These are phyloP conservation scores for Noctua pronuba DNA, from an alignment of 2,888 invertebrate genomes.

Conservation along the genomic window DNA sequence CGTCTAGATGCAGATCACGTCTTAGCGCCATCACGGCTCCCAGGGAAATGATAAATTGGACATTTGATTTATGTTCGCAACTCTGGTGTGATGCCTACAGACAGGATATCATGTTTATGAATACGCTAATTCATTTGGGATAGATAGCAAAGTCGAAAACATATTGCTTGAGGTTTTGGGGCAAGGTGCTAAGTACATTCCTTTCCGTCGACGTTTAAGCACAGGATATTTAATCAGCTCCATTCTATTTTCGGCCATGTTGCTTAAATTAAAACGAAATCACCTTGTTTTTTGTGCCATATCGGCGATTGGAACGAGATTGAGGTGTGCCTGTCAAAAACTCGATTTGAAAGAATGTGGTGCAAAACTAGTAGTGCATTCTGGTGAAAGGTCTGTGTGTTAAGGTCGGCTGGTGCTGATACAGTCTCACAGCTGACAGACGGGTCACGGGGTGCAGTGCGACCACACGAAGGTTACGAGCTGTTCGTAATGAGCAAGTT, in stretches of 20 bases:
- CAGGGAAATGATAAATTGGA: constrained; percentile 38
- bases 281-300: constrained; percentile 40
- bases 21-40: constrained; percentile 5
- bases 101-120: not conserved
- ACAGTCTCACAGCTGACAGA: constrained; percentile 20
- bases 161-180: not conserved
- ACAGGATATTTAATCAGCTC: not conserved
- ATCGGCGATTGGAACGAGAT: constrained; percentile 36
- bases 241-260: constrained; percentile 1
- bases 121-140: constrained; percentile 1
- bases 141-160: not conserved
- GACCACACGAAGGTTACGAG: constrained; percentile 31
- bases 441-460: constrained; percentile 31
- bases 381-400: constrained; percentile 72
- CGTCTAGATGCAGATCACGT: constrained; percentile 46
- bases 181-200: not conserved
- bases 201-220: not conserved
- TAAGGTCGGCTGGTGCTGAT: constrained; percentile 68
- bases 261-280: constrained; percentile 21
- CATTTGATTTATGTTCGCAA: constrained; percentile 34
- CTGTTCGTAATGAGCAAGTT: constrained; percentile 19
- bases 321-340: constrained; percentile 39
- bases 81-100: constrained; percentile 14
- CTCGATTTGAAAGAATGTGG: constrained; percentile 53
- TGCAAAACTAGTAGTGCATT: constrained; percentile 55